phyloP scores from a whole-genome alignment of 2,888 invertebrate genomes.

The Ganaspis brasiliensis region DNA sequence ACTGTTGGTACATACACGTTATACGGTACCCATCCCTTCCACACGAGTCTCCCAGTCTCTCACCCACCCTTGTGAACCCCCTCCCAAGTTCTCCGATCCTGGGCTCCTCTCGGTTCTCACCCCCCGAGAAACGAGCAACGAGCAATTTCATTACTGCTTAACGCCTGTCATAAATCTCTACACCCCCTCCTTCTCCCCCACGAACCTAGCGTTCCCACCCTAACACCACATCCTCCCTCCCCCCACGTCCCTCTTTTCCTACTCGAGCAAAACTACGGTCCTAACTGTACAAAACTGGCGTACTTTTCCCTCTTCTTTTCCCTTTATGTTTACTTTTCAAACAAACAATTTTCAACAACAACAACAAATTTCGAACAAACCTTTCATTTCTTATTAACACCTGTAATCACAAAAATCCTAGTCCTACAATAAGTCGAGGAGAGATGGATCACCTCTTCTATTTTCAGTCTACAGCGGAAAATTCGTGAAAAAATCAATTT shows the following conservation, averaged over 20 bases:
- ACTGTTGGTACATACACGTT: constrained; percentile 69
- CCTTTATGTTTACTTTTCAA: constrained; percentile 37
- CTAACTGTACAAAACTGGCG: constrained; percentile 47
- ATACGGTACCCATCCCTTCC: constrained; percentile 39
- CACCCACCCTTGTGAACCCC: not conserved
- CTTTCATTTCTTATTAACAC: too few species aligned
- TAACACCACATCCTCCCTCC: constrained; percentile 50
- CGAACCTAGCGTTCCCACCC: constrained; percentile 59
- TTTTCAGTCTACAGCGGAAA: too few species aligned
- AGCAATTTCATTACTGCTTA: constrained; percentile 82
- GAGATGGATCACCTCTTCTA: too few species aligned
- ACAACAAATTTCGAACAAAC: too few species aligned
- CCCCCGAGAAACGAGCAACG: constrained; percentile 77
- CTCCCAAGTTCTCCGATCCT: constrained; percentile 12
- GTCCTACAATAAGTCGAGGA: too few species aligned
- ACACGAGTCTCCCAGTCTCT: constrained; percentile 34
- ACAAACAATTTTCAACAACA: not conserved
- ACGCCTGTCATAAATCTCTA: constrained; percentile 82
- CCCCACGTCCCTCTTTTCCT: constrained; percentile 55
- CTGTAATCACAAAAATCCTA: too few species aligned
- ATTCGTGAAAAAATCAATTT: too few species aligned
- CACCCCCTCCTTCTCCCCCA: constrained; percentile 61
- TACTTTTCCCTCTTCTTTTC: constrained; percentile 50
- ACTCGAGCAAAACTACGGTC: constrained; percentile 57
- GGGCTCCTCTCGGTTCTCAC: constrained; percentile 68